Conservation (phyloP, 2,888 invertebrate species). For the Limenitis camilla region DNA sequence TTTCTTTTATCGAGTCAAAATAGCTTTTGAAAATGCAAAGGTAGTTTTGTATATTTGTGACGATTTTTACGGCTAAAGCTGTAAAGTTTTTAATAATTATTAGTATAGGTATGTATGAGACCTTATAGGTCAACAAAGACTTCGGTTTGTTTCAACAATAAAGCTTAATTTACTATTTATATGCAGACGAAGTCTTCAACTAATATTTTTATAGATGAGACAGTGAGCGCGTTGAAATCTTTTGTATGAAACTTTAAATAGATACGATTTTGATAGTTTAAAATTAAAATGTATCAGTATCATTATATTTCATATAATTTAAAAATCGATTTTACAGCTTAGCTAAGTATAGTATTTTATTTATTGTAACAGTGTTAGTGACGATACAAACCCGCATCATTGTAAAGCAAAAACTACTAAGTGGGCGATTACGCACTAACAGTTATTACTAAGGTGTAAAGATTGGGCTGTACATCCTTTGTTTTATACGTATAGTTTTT, state of each 20-base stretch:
- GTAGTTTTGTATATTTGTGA: too few species aligned
- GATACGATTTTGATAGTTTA: neutral
- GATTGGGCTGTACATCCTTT: constrained; percentile 1
- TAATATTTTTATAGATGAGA: neutral
- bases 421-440: constrained; percentile 9
- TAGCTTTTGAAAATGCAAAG: too few species aligned
- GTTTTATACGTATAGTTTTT: too few species aligned
- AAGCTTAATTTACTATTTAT: too few species aligned
- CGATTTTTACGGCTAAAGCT: too few species aligned
- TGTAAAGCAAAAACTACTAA: constrained; percentile 5
- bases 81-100: too few species aligned
- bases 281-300: neutral
- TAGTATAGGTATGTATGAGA: too few species aligned
- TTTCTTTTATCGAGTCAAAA: too few species aligned
- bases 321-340: neutral
- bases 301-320: neutral
- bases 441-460: constrained; percentile 1
- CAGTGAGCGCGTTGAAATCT: constrained; percentile 25
- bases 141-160: too few species aligned
- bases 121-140: too few species aligned
- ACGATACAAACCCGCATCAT: constrained; percentile 10
- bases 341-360: neutral
- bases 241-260: constrained; percentile 6
- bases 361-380: constrained; percentile 1
- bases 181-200: too few species aligned